These are phyloP conservation scores for Platerodrilus igneus DNA, from an alignment of 2,888 invertebrate genomes.

Conservation along the genomic window DNA sequence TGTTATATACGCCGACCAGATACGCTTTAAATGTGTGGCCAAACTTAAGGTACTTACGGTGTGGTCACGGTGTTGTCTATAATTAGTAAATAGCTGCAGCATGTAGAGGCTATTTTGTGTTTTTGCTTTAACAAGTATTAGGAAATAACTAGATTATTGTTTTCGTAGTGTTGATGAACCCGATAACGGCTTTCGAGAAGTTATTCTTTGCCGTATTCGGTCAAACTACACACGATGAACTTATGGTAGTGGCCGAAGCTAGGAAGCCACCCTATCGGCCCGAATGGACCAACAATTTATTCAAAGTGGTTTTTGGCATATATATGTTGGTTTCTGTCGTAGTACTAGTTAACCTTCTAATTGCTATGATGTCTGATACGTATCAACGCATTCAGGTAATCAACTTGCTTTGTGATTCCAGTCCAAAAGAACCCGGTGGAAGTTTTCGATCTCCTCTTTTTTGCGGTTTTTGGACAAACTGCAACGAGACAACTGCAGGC, in stretches of 20 bases:
- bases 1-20: conserved; percentile 18
- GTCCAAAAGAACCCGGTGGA: conserved; percentile 87
- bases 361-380: conserved; percentile 99
- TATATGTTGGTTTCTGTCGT: conserved; percentile 98
- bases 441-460: conserved; percentile 97
- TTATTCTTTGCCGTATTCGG: conserved; percentile 98
- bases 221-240: conserved; percentile 81
- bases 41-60: conserved; percentile 9
- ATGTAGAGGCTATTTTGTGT: conserved; percentile 17
- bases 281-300: conserved; percentile 78
- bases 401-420: conserved; percentile 61
- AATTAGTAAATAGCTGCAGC: conserved; percentile 19
- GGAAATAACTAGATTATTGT: conserved; percentile 27
- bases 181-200: conserved; percentile 91
- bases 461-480: conserved; percentile 96
- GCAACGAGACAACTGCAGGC: conserved; percentile 71
- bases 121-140: conserved; percentile 10
- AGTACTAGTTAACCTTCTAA: conserved; percentile 96
- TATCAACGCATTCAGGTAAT: conserved; percentile 98
- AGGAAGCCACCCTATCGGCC: conserved; percentile 68
- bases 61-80: conserved; percentile 17
- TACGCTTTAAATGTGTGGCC: conserved; percentile 13
- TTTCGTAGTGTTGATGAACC: conserved; percentile 74
- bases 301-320: conserved; percentile 90
- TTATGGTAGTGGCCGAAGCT: conserved; percentile 44